Evolutionary conservation across 2,797 vertebrate genomes (phyloP), one percentile per base, ranked within the genome.

Genomic region (Catharus ustulatus): DNA sequence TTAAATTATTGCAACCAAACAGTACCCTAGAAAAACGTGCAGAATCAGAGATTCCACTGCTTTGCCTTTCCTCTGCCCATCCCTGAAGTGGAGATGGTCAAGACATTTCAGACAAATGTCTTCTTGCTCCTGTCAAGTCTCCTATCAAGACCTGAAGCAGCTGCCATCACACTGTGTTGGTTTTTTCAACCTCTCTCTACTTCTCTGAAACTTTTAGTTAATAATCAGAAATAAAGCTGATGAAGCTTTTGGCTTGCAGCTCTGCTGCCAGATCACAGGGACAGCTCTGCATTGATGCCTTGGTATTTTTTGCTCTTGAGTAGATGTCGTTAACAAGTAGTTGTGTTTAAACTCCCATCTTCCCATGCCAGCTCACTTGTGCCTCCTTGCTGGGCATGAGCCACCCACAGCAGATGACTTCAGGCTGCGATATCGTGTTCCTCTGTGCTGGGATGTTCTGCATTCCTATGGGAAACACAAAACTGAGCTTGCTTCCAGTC

Each of bases 1-100:
- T 84, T 67, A 76, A 94, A 91, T 91, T 84, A 73, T 55, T 63
- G 76, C 85, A 79, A 12, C 85, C 63, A 59, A 91, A 78, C 66
- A 62, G 7, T 48, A 58, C 19, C 55, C 20, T 26, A 76, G 38
- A 51, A 86, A 68, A 94, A 73, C 52, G 10, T 76, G 34, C 77
- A 91, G 89, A 54, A 84, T 71, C 52, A 64, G 38, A 43, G 32
- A 40, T 57, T 62, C 42, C 38, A 11, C 42, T 42, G 52, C 62
- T 91, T 85, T 69, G 21, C 59, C 52, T 80, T 89, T 78, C 42
- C 52, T 24, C 51, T 40, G 7, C 1, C 9, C 23, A 32, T n/a
- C 72, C 32, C 32, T n/a, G 15, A 40, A 54, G 55, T 13, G 40
- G 43, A 24, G n/a, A 29, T 40, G 69, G 29, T 8, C 6, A 5